A percentile compares a stretch with the other conserved stretches of the same genome.
phyloP scores from a whole-genome alignment of 2,113 vertebrate species.

The Vidua chalybeata region DNA sequence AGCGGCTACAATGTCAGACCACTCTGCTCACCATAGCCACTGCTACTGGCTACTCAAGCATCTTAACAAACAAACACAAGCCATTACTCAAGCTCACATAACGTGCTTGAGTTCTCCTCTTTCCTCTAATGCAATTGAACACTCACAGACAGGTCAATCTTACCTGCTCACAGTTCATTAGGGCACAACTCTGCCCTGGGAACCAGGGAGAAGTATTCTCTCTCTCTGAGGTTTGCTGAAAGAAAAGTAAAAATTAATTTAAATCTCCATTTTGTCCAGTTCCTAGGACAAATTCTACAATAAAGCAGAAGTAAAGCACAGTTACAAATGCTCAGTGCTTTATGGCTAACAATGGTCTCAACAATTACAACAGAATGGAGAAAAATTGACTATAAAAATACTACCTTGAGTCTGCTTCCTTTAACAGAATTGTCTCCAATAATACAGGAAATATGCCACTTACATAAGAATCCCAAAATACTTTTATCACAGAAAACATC shows the following conservation, averaged over 20 bases:
- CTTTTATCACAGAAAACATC: background rate
- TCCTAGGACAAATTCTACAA: background rate
- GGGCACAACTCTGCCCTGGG: conserved; percentile 17
- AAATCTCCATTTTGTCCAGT: background rate
- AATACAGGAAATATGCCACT: background rate
- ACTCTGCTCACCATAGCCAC: background rate
- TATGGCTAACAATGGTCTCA: background rate
- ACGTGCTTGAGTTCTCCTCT: background rate
- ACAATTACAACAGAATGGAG: background rate
- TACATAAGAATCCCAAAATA: background rate
- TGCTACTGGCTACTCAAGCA: background rate
- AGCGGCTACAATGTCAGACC: background rate
- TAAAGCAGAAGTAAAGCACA: background rate
- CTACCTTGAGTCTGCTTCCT: background rate
- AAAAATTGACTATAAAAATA: background rate
- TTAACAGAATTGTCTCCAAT: background rate
- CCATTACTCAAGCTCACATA: background rate
- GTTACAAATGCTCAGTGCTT: background rate
- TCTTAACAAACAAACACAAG: background rate
- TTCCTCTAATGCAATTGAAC: background rate
- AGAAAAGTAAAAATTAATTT: background rate
- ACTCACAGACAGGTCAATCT: background rate
- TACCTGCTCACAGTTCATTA: conserved; percentile 59
- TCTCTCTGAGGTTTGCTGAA: conserved; percentile 60
- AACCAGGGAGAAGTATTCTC: conserved; percentile 47